These are phyloP conservation scores for Protophormia terraenovae DNA, from an alignment of 2,888 invertebrate species.

Conservation along the genomic window DNA sequence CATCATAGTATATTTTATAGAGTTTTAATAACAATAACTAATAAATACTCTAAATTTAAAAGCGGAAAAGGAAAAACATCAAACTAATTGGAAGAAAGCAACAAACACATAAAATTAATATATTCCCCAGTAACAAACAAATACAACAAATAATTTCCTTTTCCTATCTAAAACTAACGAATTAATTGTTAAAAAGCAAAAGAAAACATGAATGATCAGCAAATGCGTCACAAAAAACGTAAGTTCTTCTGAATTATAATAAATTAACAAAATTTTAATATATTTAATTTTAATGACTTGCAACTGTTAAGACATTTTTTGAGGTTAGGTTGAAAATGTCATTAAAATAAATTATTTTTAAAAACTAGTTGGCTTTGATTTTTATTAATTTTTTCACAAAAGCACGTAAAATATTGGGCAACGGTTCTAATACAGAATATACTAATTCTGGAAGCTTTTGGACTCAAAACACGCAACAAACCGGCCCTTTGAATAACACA, in stretches of 20 bases:
- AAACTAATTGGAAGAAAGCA: slow-evolving; percentile 47
- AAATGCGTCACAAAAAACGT: slow-evolving; percentile 50
- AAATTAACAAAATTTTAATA: background rate
- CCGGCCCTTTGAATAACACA: background rate
- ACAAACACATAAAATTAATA: slow-evolving; percentile 43
- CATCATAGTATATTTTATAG: slow-evolving; percentile 45
- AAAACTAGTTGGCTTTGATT: slow-evolving; percentile 44
- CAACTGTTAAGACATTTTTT: background rate
- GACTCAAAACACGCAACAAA: background rate
- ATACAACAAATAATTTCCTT: slow-evolving; percentile 60
- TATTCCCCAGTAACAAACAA: background rate
- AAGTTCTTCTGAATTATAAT: slow-evolving; percentile 14
- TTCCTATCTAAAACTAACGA: slow-evolving; percentile 43
- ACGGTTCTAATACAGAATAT: slow-evolving; percentile 33
- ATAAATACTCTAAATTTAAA: background rate
- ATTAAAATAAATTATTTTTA: background rate
- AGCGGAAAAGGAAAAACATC: slow-evolving; percentile 53
- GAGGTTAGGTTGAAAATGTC: slow-evolving; percentile 35
- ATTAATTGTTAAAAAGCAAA: slow-evolving; percentile 1
- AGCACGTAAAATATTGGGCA: slow-evolving; percentile 75
- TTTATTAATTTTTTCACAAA: slow-evolving; percentile 46
- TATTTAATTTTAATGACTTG: background rate
- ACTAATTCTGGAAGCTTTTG: background rate
- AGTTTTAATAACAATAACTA: background rate
- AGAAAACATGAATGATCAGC: slow-evolving; percentile 44